Conservation (phyloP, 2,888 invertebrate genomes). For the Cylindroiulus punctatus region DNA sequence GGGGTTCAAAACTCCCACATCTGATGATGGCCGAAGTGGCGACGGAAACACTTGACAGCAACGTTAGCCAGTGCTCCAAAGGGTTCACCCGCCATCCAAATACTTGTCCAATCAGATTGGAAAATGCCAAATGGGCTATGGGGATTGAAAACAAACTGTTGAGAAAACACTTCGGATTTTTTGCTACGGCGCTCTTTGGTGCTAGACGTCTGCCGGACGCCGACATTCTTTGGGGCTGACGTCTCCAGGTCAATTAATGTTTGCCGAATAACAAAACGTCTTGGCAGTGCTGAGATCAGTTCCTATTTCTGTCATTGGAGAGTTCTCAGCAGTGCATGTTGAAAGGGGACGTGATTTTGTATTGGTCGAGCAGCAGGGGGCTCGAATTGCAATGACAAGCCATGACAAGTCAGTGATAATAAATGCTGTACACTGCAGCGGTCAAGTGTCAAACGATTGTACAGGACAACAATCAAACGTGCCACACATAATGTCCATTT, state of each 20-base stretch:
- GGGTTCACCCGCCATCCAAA: constrained; percentile 35
- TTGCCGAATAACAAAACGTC: neutral
- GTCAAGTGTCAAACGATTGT: neutral
- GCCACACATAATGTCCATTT: neutral
- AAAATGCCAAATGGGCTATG: neutral
- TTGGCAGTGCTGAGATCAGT: neutral
- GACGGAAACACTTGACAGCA: constrained; percentile 17
- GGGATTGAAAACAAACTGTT: neutral
- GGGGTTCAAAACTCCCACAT: constrained; percentile 9
- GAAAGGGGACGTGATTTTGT: neutral
- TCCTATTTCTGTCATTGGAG: neutral
- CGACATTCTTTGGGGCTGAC: constrained; percentile 15
- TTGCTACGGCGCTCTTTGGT: neutral
- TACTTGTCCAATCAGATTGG: constrained; percentile 21
- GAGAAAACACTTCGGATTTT: constrained; percentile 28
- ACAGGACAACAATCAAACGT: neutral
- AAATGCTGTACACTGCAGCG: neutral
- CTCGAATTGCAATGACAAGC: neutral
- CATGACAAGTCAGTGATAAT: neutral
- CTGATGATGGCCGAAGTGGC: constrained; percentile 3
- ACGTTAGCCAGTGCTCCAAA: neutral
- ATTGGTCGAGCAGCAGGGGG: constrained; percentile 4
- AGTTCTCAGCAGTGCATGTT: neutral
- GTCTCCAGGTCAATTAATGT: neutral
- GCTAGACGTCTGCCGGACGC: neutral